phyloP scores from a whole-genome alignment of 2,797 vertebrate species.

The Anguilla pacifica region DNA sequence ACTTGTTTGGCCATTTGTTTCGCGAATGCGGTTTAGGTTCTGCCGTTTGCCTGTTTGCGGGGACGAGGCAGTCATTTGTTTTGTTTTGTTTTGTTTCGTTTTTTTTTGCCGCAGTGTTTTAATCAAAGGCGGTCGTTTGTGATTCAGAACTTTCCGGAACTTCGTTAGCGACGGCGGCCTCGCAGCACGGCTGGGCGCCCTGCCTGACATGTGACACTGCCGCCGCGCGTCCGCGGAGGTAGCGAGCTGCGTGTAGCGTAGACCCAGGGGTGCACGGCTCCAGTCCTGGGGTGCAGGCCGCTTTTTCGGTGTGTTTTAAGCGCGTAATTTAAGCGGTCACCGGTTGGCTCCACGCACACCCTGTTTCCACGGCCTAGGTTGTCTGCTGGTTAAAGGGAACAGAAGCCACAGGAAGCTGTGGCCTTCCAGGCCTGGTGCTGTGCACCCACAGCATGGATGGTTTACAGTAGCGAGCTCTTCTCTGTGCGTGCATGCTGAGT shows the following conservation, averaged over 20 bases:
- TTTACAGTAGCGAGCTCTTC: too few relatives aligned
- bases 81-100: constrained; percentile 39
- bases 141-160: background rate
- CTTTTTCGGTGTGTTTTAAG: background rate
- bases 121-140: constrained; percentile 46
- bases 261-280: too few relatives aligned
- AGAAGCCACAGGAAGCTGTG: too few relatives aligned
- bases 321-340: background rate
- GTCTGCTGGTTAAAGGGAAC: too few relatives aligned
- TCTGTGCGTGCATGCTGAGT: too few relatives aligned
- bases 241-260: background rate
- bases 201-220: background rate
- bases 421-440: too few relatives aligned
- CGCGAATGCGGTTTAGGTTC: constrained; percentile 60
- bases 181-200: background rate
- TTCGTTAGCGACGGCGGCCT: background rate
- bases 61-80: constrained; percentile 45
- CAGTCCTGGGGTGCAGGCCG: too few relatives aligned
- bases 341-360: too few relatives aligned
- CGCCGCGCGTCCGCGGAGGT: background rate
- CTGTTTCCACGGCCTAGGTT: too few relatives aligned
- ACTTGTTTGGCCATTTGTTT: constrained; percentile 58
- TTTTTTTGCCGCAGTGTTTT: constrained; percentile 51
- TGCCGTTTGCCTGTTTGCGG: constrained; percentile 52
- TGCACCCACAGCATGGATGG: too few relatives aligned